Evolutionary conservation across 2,888 invertebrate genomes (phyloP).

Genomic region (Dioctria linearis): DNA sequence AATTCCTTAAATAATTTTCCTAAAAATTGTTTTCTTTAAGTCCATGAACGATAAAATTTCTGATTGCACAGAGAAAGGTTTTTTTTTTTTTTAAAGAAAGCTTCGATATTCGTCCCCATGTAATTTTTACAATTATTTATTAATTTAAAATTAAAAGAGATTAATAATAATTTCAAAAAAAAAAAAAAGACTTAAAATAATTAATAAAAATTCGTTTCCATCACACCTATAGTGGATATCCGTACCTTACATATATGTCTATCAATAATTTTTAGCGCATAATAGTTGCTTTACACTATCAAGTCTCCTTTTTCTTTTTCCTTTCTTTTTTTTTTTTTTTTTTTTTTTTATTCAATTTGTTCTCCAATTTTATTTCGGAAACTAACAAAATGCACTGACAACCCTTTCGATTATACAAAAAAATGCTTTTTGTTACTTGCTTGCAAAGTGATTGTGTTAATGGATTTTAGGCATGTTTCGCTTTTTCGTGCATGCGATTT

Average conservation of each 20-base stretch:
- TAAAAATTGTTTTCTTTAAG: conserved; percentile 28
- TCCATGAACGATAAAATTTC: conserved; percentile 26
- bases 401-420: too few relatives aligned
- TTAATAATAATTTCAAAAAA: neutral
- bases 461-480: too few relatives aligned
- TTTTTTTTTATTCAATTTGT: too few relatives aligned
- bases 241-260: neutral
- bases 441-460: too few relatives aligned
- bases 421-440: too few relatives aligned
- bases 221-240: conserved; percentile 57
- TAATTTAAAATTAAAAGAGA: conserved; percentile 30
- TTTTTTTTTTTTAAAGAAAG: conserved; percentile 38
- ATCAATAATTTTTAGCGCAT: neutral
- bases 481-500: neutral
- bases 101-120: conserved; percentile 31
- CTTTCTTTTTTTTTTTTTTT: too few relatives aligned
- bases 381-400: too few relatives aligned
- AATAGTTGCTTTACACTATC: neutral
- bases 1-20: conserved; percentile 48
- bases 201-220: conserved; percentile 49
- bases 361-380: too few relatives aligned
- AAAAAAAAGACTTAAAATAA: neutral
- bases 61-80: conserved; percentile 34
- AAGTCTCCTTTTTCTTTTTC: too few relatives aligned
- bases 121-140: neutral